These are phyloP conservation scores for Campoplex nolae DNA, from an alignment of 2,888 invertebrate species.

Conservation along the genomic window DNA sequence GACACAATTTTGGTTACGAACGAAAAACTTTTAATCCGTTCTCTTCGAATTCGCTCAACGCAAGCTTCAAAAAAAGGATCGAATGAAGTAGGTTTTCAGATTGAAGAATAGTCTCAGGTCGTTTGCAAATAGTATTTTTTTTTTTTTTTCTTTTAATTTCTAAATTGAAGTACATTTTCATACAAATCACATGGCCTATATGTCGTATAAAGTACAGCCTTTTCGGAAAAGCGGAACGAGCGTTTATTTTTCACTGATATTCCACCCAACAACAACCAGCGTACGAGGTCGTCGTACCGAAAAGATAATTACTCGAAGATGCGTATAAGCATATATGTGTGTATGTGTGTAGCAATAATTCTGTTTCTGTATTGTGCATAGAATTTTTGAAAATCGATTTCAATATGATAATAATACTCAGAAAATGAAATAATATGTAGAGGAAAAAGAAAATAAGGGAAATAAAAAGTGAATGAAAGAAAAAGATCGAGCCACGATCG, in stretches of 20 bases:
- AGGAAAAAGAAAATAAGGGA: neutral
- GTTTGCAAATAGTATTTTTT: slow-evolving; percentile 8
- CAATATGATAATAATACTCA: neutral
- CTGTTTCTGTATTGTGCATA: neutral
- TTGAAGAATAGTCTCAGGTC: neutral
- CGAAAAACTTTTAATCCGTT: neutral
- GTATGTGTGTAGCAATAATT: neutral
- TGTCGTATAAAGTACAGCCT: slow-evolving; percentile 64
- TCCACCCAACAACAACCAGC: slow-evolving; percentile 15
- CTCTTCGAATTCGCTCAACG: neutral
- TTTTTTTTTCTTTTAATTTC: slow-evolving; percentile 66
- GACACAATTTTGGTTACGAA: too few species aligned
- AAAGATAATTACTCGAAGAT: slow-evolving; percentile 43
- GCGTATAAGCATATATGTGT: neutral
- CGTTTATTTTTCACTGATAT: slow-evolving; percentile 3
- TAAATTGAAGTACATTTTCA: slow-evolving; percentile 75
- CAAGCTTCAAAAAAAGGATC: neutral
- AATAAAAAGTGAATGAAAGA: neutral
- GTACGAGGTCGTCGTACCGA: slow-evolving; percentile 37
- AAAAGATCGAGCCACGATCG: slow-evolving; percentile 17
- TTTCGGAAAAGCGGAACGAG: slow-evolving; percentile 41
- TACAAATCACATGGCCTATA: slow-evolving; percentile 74
- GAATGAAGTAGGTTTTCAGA: neutral
- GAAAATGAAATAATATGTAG: neutral
- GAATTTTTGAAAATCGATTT: neutral